Conservation (phyloP, 1,140 invertebrate genomes). For the Paralvinella palmiformis region DNA sequence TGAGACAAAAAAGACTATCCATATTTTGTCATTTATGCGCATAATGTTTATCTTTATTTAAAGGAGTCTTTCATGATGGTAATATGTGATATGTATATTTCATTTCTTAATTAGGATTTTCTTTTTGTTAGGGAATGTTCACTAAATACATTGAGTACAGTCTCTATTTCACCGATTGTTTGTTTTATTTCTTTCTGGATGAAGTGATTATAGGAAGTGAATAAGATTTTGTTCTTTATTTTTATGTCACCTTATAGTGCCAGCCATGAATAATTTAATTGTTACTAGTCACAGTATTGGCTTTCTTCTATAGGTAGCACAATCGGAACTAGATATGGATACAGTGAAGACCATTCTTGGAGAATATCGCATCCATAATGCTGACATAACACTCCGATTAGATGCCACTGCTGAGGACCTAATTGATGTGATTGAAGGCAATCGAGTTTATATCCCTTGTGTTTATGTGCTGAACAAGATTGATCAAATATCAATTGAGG, state of each 20-base stretch:
- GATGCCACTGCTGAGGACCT: slow-evolving; percentile 97
- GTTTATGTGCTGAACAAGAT: slow-evolving; percentile 99
- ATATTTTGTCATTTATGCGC: background rate
- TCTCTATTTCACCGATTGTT: background rate
- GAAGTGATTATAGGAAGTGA: too few species aligned
- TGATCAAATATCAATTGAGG: slow-evolving; percentile 63
- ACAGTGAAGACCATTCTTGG: slow-evolving; percentile 92
- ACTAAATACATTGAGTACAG: too few species aligned
- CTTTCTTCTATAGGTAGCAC: slow-evolving; percentile 61
- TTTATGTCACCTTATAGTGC: too few species aligned
- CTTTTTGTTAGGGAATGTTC: too few species aligned
- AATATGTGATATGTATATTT: too few species aligned
- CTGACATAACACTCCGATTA: slow-evolving; percentile 64
- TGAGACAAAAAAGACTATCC: too few species aligned
- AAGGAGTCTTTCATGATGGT: too few species aligned
- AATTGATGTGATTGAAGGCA: slow-evolving; percentile 98
- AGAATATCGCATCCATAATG: slow-evolving; percentile 98
- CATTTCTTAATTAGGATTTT: background rate
- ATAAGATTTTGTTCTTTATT: too few species aligned
- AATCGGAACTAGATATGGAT: slow-evolving; percentile 92
- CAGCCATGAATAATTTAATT: too few species aligned
- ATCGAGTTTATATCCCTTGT: slow-evolving; percentile 94
- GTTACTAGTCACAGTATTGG: background rate
- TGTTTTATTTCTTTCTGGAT: background rate
- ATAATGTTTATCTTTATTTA: background rate